Percentiles rank a stretch among this genome's conserved stretches.
Conservation (phyloP, 1,140 invertebrate genomes). For the Drosophila aff. region DNA sequence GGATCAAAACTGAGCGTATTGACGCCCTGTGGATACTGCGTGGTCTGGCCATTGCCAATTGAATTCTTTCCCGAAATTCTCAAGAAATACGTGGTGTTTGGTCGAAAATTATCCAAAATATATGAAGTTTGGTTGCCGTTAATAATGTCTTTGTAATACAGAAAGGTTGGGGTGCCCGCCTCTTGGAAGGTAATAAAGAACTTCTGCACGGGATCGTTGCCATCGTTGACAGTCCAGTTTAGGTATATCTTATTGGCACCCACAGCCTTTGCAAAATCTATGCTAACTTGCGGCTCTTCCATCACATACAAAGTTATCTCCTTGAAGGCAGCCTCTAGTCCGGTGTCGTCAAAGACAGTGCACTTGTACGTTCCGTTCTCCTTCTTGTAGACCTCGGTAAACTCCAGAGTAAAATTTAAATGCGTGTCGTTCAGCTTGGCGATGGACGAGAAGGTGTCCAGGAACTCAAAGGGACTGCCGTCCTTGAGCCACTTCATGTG, state of each 20-base stretch:
- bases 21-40: conserved; percentile 86
- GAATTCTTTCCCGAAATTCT: conserved; percentile 86
- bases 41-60: conserved; percentile 85
- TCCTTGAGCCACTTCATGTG: conserved; percentile 87
- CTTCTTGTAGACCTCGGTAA: conserved; percentile 87
- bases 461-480: conserved; percentile 85
- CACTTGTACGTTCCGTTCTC: conserved; percentile 90
- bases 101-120: conserved; percentile 87
- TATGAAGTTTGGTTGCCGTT: conserved; percentile 87
- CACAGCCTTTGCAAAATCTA: conserved; percentile 91
- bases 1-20: conserved; percentile 90
- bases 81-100: conserved; percentile 88
- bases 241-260: conserved; percentile 90
- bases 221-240: conserved; percentile 93
- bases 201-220: conserved; percentile 89
- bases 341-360: conserved; percentile 71
- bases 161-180: conserved; percentile 85
- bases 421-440: conserved; percentile 87
- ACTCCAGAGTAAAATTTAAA: conserved; percentile 86
- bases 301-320: conserved; percentile 87
- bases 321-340: conserved; percentile 54
- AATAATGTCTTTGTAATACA: conserved; percentile 86
- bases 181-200: conserved; percentile 89
- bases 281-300: conserved; percentile 89
- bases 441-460: conserved; percentile 72